phyloP scores from a whole-genome alignment of 1,140 invertebrate species.

The Mizuhopecten yessoensis region DNA sequence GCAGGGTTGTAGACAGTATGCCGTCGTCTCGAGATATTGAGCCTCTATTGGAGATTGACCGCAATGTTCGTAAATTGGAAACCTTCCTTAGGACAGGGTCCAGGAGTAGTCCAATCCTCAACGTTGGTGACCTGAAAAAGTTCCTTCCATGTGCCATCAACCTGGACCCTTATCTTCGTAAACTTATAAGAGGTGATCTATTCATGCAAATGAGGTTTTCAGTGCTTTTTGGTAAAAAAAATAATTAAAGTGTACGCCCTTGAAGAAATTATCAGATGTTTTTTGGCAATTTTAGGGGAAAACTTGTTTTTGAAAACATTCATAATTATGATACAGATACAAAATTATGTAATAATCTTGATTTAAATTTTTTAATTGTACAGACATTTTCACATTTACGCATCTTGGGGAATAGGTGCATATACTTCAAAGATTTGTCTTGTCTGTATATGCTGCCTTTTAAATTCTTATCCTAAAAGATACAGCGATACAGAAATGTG shows the following conservation, averaged over 20 bases:
- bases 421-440: too few species aligned
- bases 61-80: slow-evolving; percentile 96
- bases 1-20: slow-evolving; percentile 83
- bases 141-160: slow-evolving; percentile 98
- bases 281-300: background rate
- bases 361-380: too few species aligned
- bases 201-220: too few species aligned
- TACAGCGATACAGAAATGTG: too few species aligned
- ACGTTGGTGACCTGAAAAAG: slow-evolving; percentile 93
- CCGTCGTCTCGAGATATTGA: slow-evolving; percentile 93
- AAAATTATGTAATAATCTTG: too few species aligned
- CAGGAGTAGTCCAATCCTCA: slow-evolving; percentile 87
- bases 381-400: too few species aligned
- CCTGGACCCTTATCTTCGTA: slow-evolving; percentile 97
- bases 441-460: too few species aligned
- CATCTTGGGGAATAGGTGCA: too few species aligned
- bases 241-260: too few species aligned
- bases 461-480: too few species aligned
- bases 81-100: slow-evolving; percentile 88
- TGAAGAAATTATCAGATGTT: background rate
- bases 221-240: background rate
- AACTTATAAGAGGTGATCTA: slow-evolving; percentile 94
- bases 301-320: too few species aligned
- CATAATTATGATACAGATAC: too few species aligned
- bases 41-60: slow-evolving; percentile 94